Evolutionary conservation across 35 echinoderm and acorn worm species (phyloP).

Genomic region (Ophioderma brevispina): DNA sequence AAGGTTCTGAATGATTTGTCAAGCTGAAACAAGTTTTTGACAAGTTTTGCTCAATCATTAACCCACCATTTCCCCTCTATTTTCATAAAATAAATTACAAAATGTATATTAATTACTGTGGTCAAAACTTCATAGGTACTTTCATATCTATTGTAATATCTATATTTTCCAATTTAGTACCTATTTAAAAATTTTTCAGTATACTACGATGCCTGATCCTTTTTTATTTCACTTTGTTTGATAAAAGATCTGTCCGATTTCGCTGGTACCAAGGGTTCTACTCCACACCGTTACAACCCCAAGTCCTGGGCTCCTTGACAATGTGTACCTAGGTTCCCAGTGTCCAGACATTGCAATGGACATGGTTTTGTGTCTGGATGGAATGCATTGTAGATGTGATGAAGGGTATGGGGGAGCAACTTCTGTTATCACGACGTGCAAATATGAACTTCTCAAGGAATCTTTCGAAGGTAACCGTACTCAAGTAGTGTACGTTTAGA

Average conservation of each 20-base stretch:
- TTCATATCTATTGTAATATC: too few relatives aligned
- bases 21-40: too few relatives aligned
- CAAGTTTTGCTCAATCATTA: too few relatives aligned
- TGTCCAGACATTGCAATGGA: slow-evolving; percentile 72
- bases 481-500: too few relatives aligned
- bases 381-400: slow-evolving; percentile 77
- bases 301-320: slow-evolving; percentile 85
- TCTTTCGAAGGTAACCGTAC: slow-evolving; percentile 73
- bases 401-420: slow-evolving; percentile 54
- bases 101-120: too few relatives aligned
- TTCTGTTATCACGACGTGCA: slow-evolving; percentile 22
- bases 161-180: too few relatives aligned
- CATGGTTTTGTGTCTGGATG: slow-evolving; percentile 69
- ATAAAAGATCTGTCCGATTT: slow-evolving; percentile 79
- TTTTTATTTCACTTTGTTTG: background rate
- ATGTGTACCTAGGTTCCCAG: slow-evolving; percentile 83
- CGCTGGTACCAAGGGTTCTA: slow-evolving; percentile 91
- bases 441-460: slow-evolving; percentile 77
- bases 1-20: too few relatives aligned
- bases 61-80: too few relatives aligned
- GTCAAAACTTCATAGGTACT: too few relatives aligned
- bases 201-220: background rate
- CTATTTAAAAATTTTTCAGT: too few relatives aligned
- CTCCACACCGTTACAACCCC: slow-evolving; percentile 17
- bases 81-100: too few relatives aligned